Conservation (phyloP, 1,140 invertebrate species). For the Leptopilina clavipes region DNA sequence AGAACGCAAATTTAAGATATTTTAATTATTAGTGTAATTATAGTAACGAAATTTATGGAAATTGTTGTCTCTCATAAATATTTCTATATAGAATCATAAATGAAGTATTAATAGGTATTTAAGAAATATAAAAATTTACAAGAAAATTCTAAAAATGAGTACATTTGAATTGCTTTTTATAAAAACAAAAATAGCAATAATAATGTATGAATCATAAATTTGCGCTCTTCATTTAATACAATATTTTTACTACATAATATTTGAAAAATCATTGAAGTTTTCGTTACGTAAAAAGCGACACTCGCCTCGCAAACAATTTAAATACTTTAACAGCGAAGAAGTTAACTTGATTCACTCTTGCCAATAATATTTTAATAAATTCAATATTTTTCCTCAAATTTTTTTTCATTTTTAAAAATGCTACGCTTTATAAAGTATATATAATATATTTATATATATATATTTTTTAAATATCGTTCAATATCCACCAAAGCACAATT, state of each 20-base stretch:
- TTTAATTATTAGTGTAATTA: no score
- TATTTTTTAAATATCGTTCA: conserved; percentile 15
- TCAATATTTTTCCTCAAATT: conserved; percentile 8
- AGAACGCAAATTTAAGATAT: conserved; percentile 49
- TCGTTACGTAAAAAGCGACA: conserved; percentile 24
- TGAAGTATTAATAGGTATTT: no score
- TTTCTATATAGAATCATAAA: no score
- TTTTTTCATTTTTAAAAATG: background rate
- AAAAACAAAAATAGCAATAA: background rate
- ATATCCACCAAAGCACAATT: conserved; percentile 28
- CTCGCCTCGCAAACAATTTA: conserved; percentile 13
- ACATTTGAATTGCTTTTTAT: background rate
- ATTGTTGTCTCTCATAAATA: no score
- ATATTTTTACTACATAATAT: background rate
- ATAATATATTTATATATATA: no score
- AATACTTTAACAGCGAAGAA: conserved; percentile 3
- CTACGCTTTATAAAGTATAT: conserved; percentile 20
- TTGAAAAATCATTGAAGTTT: conserved; percentile 13
- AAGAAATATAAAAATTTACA: no score
- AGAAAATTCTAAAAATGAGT: no score
- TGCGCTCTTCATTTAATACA: conserved; percentile 16
- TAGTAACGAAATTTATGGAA: no score
- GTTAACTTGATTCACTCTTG: background rate
- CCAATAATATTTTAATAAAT: conserved; percentile 9
- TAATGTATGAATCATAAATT: no score